Conservation (phyloP, 2,113 vertebrate species). For the Peucedramus taeniatus region DNA sequence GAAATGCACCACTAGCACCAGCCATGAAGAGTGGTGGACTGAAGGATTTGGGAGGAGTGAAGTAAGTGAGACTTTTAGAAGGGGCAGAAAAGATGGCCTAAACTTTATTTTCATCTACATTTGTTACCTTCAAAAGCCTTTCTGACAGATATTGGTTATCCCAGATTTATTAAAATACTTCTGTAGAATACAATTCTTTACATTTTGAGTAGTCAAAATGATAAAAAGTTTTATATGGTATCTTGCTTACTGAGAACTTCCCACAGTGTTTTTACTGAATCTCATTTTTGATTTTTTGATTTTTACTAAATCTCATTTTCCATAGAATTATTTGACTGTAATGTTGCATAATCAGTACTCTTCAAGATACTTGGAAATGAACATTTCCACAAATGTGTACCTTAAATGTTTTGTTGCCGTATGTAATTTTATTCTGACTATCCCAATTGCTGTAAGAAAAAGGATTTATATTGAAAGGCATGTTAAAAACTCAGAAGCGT, state of each 20-base stretch:
- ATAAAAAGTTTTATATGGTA: neutral
- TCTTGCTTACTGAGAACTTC: neutral
- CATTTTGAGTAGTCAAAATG: neutral
- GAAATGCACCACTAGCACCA: neutral
- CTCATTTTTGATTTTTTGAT: too few relatives aligned
- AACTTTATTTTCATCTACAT: neutral
- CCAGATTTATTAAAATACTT: neutral
- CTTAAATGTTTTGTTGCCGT: neutral
- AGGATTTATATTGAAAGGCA: neutral
- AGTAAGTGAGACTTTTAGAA: neutral
- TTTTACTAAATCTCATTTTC: neutral
- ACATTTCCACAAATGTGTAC: neutral
- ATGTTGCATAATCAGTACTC: neutral
- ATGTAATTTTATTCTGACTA: neutral
- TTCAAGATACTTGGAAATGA: neutral
- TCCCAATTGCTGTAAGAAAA: neutral
- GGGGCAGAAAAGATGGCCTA: neutral
- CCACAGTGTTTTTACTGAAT: neutral
- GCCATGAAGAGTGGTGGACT: neutral
- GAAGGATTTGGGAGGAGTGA: neutral
- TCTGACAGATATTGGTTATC: neutral
- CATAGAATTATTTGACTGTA: neutral
- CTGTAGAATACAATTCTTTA: neutral
- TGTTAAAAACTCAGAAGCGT: neutral
- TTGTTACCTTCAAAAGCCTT: neutral